phyloP scores from a whole-genome alignment of 2,888 invertebrate species.

The Invenusta paracnida region DNA sequence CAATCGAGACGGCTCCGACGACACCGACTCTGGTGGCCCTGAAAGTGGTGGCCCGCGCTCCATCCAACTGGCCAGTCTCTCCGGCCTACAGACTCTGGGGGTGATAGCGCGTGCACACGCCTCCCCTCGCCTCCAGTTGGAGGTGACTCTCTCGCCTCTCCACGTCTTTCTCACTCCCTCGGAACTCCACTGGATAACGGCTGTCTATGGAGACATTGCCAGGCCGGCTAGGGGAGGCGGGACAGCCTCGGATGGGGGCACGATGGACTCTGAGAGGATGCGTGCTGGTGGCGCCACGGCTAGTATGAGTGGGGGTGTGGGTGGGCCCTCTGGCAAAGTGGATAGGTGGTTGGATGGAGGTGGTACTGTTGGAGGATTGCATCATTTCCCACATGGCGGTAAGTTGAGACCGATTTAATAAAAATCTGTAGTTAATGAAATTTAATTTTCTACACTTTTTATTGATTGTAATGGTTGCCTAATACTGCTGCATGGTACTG shows the following conservation, averaged over 20 bases:
- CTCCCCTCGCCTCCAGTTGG: neutral
- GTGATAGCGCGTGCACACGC: neutral
- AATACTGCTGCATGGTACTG: too few species aligned
- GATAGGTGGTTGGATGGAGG: neutral
- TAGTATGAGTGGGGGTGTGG: neutral
- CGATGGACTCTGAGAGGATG: neutral
- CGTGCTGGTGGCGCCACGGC: neutral
- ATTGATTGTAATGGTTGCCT: too few species aligned
- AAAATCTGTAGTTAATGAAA: too few species aligned
- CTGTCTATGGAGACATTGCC: neutral
- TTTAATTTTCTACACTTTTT: too few species aligned
- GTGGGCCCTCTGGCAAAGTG: neutral
- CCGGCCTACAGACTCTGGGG: neutral
- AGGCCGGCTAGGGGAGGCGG: neutral
- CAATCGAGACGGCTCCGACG: too few species aligned
- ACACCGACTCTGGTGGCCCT: too few species aligned
- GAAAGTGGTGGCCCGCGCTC: too few species aligned
- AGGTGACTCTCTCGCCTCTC: neutral
- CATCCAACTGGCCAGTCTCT: neutral
- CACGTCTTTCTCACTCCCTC: neutral
- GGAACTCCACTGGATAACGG: neutral
- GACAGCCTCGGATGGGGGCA: neutral
- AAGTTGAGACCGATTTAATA: too few species aligned
- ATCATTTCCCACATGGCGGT: neutral
- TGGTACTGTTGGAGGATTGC: neutral